Percentiles rank a stretch among this genome's conserved stretches.
Evolutionary conservation across 2,113 vertebrate species (phyloP).

Genomic region (Myotis brandtii): DNA sequence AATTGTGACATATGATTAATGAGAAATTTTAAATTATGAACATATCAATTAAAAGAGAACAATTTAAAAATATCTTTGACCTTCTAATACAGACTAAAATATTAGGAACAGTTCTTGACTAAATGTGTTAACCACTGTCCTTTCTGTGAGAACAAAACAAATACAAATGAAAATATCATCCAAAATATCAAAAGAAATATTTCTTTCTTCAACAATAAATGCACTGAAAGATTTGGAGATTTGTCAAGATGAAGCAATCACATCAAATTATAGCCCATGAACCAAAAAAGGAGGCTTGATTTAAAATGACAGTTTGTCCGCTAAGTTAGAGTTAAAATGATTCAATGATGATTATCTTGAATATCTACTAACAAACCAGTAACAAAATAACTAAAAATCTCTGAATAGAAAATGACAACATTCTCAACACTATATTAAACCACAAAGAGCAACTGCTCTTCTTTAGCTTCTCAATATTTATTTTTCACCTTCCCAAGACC

Average conservation of each 20-base stretch:
- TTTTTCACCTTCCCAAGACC: slow-evolving; percentile 81
- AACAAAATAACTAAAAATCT: slow-evolving; percentile 58
- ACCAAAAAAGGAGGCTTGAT: neutral
- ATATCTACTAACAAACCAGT: slow-evolving; percentile 79
- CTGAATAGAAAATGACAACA: slow-evolving; percentile 78
- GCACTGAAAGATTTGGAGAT: slow-evolving; percentile 32
- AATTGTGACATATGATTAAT: neutral
- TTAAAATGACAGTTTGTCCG: slow-evolving; percentile 38
- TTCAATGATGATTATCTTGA: slow-evolving; percentile 61
- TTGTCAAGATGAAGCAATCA: slow-evolving; percentile 23
- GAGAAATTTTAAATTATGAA: neutral
- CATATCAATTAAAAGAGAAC: neutral
- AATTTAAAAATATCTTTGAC: neutral
- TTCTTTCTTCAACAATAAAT: slow-evolving; percentile 30
- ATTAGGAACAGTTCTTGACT: neutral
- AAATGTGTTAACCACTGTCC: neutral
- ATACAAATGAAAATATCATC: too few relatives aligned
- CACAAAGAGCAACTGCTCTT: slow-evolving; percentile 77
- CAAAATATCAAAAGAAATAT: neutral
- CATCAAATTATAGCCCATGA: neutral
- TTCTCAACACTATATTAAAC: slow-evolving; percentile 79
- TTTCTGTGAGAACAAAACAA: slow-evolving; percentile 22
- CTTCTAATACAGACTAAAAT: slow-evolving; percentile 31
- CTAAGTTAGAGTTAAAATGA: slow-evolving; percentile 78
- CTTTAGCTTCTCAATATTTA: slow-evolving; percentile 82